Evolutionary conservation across 2,113 vertebrate species (phyloP), one percentile per base, ranked within the genome.

Genomic region (Spermophilus dauricus): DNA sequence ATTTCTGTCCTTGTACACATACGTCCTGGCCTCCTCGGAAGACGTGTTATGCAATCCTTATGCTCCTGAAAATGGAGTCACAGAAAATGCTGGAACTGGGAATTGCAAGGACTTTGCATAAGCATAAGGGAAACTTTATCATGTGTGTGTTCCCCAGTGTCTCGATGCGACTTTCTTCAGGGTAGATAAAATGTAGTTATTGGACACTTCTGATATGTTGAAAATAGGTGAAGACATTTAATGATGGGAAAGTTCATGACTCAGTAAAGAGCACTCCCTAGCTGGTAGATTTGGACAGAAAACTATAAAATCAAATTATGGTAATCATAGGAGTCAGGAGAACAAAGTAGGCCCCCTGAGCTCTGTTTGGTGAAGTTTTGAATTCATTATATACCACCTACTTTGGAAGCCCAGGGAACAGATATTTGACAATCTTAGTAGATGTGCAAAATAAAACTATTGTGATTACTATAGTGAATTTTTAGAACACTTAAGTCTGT

Each of bases 241-340:
- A 98, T 94, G 97, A 98, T 97, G 98, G 97, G 97, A 98, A 98
- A 98, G 98, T 98, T 98, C 98, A 98, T 98, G 98, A 98, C 97
- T 98, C 98, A 98, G 98, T 97, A 95, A 96, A 97, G 98, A 98
- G 98, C 87, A 95, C 97, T 98, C 98, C 98, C 98, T 97, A 45
- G 93, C 95, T 92, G 72, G 93, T 97, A 94, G 98, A 97, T 98
- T 91, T 97, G 97, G 98, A 98, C 97, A 98, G 98, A 98, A 98
- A 98, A 94, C 97, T 98, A 98, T 98, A 98, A 98, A 98, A 98
- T 98, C 98, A 98, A 98, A 98, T 98, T 98, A 98, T 97, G 98
- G 97, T 98, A 98, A 98, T 98, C 97, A 63, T 91, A 97, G 96
- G 98, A 98, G 96, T 97, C 97, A 98, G 94, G 98, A 98, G 98